These are phyloP conservation scores for Saccostrea glomerata DNA, from an alignment of 1,140 invertebrate species.

Conservation along the genomic window DNA sequence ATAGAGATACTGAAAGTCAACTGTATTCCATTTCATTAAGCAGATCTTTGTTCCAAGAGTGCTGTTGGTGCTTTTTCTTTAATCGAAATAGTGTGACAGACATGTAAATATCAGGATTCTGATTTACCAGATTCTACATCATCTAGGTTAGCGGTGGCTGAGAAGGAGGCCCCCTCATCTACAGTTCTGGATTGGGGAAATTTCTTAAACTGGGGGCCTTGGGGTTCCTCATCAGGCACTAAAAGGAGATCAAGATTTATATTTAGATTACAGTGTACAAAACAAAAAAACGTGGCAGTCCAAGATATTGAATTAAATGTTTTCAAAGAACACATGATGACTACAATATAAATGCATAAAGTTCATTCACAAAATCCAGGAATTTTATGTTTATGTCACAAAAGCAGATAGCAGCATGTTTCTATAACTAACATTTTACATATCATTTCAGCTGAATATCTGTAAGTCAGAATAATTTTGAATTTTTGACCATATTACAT, in stretches of 20 bases:
- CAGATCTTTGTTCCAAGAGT: too few relatives aligned
- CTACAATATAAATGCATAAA: neutral
- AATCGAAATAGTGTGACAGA: too few relatives aligned
- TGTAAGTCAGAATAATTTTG: too few relatives aligned
- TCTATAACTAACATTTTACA: neutral
- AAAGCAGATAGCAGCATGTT: neutral
- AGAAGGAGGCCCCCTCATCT: conserved; percentile 88
- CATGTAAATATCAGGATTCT: neutral
- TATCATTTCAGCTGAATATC: too few relatives aligned
- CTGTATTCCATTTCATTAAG: too few relatives aligned
- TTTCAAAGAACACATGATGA: neutral
- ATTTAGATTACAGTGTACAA: neutral
- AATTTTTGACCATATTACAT: too few relatives aligned
- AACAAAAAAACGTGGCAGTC: neutral
- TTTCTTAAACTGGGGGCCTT: conserved; percentile 90
- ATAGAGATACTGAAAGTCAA: too few relatives aligned
- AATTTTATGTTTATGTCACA: neutral
- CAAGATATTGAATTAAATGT: neutral
- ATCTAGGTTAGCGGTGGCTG: conserved; percentile 90
- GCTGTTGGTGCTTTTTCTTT: too few relatives aligned
- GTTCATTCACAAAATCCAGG: neutral
- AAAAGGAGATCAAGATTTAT: conserved; percentile 35
- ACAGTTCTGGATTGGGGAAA: conserved; percentile 94
- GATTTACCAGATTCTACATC: conserved; percentile 83
- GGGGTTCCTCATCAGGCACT: conserved; percentile 92